Conservation (phyloP, 2,113 vertebrate species). For the Gila orcuttii region DNA sequence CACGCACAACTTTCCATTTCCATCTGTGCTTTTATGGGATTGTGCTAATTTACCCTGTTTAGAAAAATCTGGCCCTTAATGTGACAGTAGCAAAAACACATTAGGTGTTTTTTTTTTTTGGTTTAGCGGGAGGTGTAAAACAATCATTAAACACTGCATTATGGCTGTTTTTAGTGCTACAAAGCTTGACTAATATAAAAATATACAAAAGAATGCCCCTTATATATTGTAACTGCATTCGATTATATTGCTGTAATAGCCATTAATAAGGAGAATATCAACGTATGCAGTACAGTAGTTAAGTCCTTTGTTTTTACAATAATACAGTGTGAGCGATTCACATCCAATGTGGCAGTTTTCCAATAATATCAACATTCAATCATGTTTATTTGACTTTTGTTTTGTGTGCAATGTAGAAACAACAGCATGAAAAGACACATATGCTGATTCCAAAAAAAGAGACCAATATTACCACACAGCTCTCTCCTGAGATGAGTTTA, state of each 20-base stretch:
- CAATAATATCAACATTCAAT: neutral
- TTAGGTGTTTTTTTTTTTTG: neutral
- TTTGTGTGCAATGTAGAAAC: neutral
- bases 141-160: neutral
- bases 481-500: neutral
- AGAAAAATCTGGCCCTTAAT: neutral
- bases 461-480: neutral
- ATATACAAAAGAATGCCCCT: neutral
- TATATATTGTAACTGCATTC: neutral
- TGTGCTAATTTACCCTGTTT: too few relatives aligned
- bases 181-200: neutral
- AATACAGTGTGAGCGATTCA: neutral
- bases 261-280: neutral
- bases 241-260: neutral
- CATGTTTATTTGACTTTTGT: neutral
- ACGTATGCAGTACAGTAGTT: neutral
- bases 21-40: too few relatives aligned
- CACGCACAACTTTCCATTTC: too few relatives aligned
- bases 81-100: neutral
- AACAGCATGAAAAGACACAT: conserved; percentile 16
- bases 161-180: neutral
- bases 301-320: neutral
- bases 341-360: neutral
- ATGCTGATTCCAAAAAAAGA: neutral
- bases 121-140: neutral